These are phyloP conservation scores for Macheiramphus alcinus DNA, from an alignment of 2,113 vertebrate species.

Conservation along the genomic window DNA sequence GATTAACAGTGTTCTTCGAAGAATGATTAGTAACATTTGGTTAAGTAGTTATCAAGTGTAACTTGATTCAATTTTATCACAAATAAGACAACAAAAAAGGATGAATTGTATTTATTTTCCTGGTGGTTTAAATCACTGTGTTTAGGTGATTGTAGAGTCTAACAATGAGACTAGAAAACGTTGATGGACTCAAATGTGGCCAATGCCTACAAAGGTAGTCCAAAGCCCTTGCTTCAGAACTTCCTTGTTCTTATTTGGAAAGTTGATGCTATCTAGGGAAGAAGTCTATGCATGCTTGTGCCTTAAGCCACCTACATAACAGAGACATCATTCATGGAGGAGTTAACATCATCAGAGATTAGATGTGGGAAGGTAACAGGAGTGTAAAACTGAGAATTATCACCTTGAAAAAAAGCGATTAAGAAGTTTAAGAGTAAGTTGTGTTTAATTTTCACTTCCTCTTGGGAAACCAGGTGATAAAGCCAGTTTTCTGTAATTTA, in stretches of 20 bases:
- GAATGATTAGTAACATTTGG: background rate
- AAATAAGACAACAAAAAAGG: background rate
- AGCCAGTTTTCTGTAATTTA: background rate
- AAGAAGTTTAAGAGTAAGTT: background rate
- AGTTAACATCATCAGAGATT: background rate
- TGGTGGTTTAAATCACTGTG: background rate
- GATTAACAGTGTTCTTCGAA: background rate
- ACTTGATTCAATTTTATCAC: background rate
- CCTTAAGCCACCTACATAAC: background rate
- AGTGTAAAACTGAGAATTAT: background rate
- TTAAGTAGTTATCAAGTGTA: background rate
- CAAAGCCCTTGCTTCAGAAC: background rate
- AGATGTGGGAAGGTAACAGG: background rate
- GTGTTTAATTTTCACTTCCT: background rate
- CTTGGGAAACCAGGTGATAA: background rate
- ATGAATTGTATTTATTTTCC: background rate
- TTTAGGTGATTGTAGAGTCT: background rate
- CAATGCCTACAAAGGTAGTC: background rate
- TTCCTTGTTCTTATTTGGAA: background rate
- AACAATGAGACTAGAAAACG: background rate
- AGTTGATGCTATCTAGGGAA: background rate
- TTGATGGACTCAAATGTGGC: rapidly evolving
- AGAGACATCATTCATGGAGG: background rate
- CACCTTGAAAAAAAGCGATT: background rate
- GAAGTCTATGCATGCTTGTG: background rate